Evolutionary conservation across 2,888 invertebrate genomes (phyloP), one percentile per base, ranked within the genome.

Genomic region (Syrphus vitripennis): DNA sequence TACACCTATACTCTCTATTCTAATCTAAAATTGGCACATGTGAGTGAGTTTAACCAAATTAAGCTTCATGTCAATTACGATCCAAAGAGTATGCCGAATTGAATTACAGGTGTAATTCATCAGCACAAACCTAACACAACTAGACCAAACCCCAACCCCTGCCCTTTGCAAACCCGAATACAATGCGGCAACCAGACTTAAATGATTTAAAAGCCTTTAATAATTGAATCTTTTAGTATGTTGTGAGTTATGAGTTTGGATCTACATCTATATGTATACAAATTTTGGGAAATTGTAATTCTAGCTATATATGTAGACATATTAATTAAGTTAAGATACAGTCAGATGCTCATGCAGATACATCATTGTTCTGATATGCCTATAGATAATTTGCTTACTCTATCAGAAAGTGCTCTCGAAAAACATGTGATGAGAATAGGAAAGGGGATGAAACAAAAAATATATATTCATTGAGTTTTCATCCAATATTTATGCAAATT

Each of bases 251-350:
- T 63, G 24, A n/a, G 26, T 63, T n/a, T 24, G 37, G 34, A 26
- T 42, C 10, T 14, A 16, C 45, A 45, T 12, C 2, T 34, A 19
- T 29, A 31, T 61, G n/a, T 55, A 19, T 14, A 10, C 1, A n/a
- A n/a, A 53, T 71, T 67, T 67, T 76, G 34, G 70, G 10, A 82
- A 77, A 82, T 83, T 55, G 61, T 74, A 83, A 79, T 83, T n/a
- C 50, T 83, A 61, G 45, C 67, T 61, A 45, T 26, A 26, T 10
- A 26, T 12, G n/a, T n/a, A n/a, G n/a, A 45, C 26, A 45, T 72
- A 77, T 78, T 86, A 86, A 86, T 86, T 86, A 82, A 82, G 86
- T 86, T 86, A 86, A 82, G 86, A 78, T 82, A 82, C 82, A 86
- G 67, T 81, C 81, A 67, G 81, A 86, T 81, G 19, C 81, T 61